These are phyloP conservation scores for Meles meles DNA, from an alignment of 2,113 vertebrate genomes.

Conservation along the genomic window DNA sequence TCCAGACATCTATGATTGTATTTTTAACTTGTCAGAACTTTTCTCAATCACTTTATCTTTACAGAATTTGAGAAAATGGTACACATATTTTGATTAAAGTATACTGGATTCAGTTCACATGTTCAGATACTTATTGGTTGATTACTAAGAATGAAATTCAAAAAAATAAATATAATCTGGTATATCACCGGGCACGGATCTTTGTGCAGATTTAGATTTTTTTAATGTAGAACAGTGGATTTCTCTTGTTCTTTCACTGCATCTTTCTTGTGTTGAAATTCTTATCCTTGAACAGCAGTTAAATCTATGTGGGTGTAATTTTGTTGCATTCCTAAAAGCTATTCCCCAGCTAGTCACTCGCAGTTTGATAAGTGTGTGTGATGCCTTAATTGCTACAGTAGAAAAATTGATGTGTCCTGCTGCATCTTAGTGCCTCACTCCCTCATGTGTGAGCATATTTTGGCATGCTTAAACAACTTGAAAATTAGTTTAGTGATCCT, in stretches of 20 bases:
- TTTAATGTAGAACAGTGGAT: neutral
- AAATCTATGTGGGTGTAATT: neutral
- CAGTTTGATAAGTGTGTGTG: neutral
- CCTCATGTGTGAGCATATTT: neutral
- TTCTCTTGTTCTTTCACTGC: neutral
- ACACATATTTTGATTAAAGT: neutral
- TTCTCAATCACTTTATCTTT: neutral
- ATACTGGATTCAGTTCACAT: neutral
- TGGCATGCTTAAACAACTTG: neutral
- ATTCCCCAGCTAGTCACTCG: neutral
- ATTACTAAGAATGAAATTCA: neutral
- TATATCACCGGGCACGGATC: neutral
- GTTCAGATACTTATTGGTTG: neutral
- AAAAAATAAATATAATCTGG: neutral
- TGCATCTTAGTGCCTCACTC: neutral
- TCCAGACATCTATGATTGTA: neutral
- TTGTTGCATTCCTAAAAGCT: neutral
- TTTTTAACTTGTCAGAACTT: neutral
- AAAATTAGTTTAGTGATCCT: neutral
- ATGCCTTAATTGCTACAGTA: neutral
- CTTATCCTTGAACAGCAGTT: neutral
- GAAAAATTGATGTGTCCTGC: neutral
- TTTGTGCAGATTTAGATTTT: neutral
- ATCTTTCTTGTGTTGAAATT: neutral
- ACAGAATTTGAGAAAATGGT: neutral